Percentiles rank a stretch among this genome's conserved stretches.
Conservation (phyloP, 2,888 invertebrate genomes). For the Cataglyphis albicans region DNA sequence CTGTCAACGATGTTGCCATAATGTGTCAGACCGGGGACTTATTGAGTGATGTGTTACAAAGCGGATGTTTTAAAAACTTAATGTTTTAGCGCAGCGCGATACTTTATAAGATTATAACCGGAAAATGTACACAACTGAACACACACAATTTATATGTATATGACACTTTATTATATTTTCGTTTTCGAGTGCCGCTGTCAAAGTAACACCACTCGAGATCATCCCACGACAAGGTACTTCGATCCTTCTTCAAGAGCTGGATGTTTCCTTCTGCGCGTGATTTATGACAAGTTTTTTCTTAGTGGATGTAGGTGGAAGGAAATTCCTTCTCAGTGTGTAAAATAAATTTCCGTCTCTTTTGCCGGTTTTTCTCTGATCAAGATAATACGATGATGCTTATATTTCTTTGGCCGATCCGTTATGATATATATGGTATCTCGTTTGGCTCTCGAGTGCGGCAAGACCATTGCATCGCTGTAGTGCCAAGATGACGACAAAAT, state of each 20-base stretch:
- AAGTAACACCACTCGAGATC: neutral
- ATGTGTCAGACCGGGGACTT: no score
- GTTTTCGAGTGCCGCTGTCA: neutral
- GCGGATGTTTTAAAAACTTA: neutral
- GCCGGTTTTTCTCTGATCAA: neutral
- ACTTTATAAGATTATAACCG: neutral
- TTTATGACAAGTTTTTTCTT: neutral
- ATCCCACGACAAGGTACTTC: neutral
- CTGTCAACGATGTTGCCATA: no score
- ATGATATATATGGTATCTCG: constrained; percentile 41
- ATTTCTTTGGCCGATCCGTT: constrained; percentile 4
- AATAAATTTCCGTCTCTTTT: constrained; percentile 16
- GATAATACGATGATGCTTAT: neutral
- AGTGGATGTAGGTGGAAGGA: neutral
- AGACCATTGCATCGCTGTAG: neutral
- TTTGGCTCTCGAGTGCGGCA: neutral
- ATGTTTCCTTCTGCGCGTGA: neutral
- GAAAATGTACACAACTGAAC: neutral
- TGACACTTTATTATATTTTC: constrained; percentile 11
- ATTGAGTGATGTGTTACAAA: neutral
- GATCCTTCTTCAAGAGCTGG: neutral
- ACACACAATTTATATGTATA: constrained; percentile 2
- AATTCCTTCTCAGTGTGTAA: neutral
- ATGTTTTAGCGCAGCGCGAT: neutral
- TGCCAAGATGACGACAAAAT: constrained; percentile 12